phyloP scores from a whole-genome alignment of 2,888 invertebrate genomes.

The Ephialtes manifestator region DNA sequence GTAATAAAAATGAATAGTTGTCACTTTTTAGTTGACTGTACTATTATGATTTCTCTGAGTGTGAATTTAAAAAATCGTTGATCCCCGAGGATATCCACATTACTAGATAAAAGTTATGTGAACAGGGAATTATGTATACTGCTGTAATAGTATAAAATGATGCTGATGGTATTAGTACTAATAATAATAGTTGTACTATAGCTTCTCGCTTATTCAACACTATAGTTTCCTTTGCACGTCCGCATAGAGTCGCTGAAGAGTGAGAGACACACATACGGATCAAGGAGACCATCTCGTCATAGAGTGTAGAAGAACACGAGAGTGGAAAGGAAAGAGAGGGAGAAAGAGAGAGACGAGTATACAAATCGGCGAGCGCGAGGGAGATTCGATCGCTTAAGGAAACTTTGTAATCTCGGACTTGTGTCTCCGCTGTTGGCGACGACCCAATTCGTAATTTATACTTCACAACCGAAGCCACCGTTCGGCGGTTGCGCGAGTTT shows the following conservation, averaged over 20 bases:
- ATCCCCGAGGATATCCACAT: too few relatives aligned
- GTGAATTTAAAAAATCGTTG: too few relatives aligned
- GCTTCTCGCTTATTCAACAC: slow-evolving; percentile 27
- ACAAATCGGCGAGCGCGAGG: slow-evolving; percentile 6
- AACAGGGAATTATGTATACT: not conserved
- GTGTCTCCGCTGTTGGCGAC: slow-evolving; percentile 70
- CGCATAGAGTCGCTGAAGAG: not conserved
- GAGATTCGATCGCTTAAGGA: slow-evolving; percentile 56
- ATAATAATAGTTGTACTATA: not conserved
- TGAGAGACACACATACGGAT: slow-evolving; percentile 31
- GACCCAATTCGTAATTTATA: slow-evolving; percentile 82
- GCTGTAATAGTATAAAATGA: not conserved
- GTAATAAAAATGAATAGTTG: too few relatives aligned
- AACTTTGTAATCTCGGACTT: slow-evolving; percentile 79
- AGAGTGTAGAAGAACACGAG: slow-evolving; percentile 35
- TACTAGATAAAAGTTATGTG: not conserved
- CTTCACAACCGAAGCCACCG: slow-evolving; percentile 67
- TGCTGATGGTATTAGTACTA: not conserved
- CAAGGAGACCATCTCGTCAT: slow-evolving; percentile 39
- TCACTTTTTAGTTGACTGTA: too few relatives aligned
- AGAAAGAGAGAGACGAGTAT: slow-evolving; percentile 53
- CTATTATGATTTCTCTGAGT: too few relatives aligned
- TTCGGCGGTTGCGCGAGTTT: slow-evolving; percentile 24
- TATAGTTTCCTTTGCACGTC: slow-evolving; percentile 44
- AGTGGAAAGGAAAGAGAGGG: slow-evolving; percentile 30